Conservation (phyloP, 2,113 vertebrate genomes). For the Ornithorhynchus anatinus region DNA sequence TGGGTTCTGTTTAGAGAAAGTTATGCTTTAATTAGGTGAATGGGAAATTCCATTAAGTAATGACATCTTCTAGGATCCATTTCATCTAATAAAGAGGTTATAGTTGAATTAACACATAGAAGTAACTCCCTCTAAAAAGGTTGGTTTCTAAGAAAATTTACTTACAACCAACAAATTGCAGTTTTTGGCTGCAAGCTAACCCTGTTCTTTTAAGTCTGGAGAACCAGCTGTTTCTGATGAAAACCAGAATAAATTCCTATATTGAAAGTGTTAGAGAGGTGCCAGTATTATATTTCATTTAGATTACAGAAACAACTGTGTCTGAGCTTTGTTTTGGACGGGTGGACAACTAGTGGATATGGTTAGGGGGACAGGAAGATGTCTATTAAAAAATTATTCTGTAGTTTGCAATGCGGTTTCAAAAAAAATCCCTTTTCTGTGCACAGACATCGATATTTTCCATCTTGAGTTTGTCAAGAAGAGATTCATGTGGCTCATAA, state of each 20-base stretch:
- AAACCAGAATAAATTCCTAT: slow-evolving; percentile 3
- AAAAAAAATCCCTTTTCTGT: slow-evolving; percentile 23
- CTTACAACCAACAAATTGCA: too few relatives aligned
- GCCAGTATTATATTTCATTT: background rate
- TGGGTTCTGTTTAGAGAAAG: too few relatives aligned
- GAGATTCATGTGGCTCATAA: too few relatives aligned
- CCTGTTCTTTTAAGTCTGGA: too few relatives aligned
- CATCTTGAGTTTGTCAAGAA: background rate
- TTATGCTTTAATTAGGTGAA: too few relatives aligned
- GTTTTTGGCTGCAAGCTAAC: too few relatives aligned
- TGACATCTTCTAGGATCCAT: background rate
- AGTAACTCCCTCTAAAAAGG: too few relatives aligned
- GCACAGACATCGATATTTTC: slow-evolving; percentile 13
- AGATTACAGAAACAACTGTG: background rate
- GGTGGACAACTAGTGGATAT: slow-evolving; percentile 16
- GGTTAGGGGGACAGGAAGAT: background rate
- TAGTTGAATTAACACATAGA: too few relatives aligned
- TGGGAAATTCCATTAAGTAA: too few relatives aligned
- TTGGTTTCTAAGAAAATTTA: too few relatives aligned
- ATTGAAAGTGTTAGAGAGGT: background rate
- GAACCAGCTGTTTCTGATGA: slow-evolving; percentile 3
- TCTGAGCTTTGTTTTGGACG: slow-evolving; percentile 11
- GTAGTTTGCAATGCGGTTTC: background rate
- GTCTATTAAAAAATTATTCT: background rate
- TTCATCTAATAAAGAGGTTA: background rate